Evolutionary conservation across 2,797 vertebrate genomes (phyloP), one percentile per base, ranked within the genome.

Genomic region (Tragopan temminckii): DNA sequence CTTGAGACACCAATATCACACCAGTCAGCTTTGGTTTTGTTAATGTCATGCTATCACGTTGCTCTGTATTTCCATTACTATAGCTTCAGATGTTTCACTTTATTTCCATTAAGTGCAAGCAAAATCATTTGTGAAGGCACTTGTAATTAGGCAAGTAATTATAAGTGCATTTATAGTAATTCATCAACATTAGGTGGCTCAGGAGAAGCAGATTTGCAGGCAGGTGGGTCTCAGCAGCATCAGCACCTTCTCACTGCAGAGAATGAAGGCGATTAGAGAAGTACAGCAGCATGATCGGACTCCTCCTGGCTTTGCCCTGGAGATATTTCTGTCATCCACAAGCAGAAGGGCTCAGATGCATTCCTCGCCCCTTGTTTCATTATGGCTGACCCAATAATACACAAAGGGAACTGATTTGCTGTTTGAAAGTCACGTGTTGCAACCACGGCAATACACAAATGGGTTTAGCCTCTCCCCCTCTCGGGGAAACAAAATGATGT

Each of bases 111-210:
- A 59, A 74, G 33, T 9, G 25, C 18, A 25, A 58, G 19, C 38
- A 64, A 85, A 64, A 58, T 62, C 4, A 23, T 62, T 89, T 62
- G 38, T 33, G 81, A 81, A 75, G 66, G 48, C 24, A 55, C 24
- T 82, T 35, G 50, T 18, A 83, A 85, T 95, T 75, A 94, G 38
- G 35, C 62, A 80, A 87, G 86, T 64, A 81, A 78, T 88, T 68
- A 87, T 13, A 78, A 94, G 68, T 29, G 27, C 55, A 27, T 92
- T 90, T 68, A 13, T 45, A 43, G 38, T 17, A 46, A 78, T 53
- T 66, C 33, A 25, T 29, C 40, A 87, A 24, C 57, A 42, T 57
- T 7, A 78, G 46, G 43, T 59, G 74, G 80, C 78, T 88, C 52
- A 38, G 74, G 55, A 67, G 71, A 87, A 68, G 9, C 78, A 94